These are phyloP conservation scores for Falco naumanni DNA, from an alignment of 2,797 vertebrate genomes.

Conservation along the genomic window DNA sequence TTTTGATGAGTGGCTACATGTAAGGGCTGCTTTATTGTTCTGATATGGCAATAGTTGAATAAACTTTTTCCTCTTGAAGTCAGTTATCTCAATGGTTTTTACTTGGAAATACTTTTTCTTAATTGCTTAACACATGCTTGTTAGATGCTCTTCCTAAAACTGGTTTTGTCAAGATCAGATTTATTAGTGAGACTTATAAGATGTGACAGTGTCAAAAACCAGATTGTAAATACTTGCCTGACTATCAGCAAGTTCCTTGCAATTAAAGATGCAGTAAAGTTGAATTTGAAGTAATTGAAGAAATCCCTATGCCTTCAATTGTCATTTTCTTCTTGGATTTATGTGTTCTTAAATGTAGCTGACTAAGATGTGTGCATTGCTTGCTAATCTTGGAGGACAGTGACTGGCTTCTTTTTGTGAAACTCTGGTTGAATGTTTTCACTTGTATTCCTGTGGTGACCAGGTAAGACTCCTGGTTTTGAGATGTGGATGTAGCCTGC, in stretches of 20 bases:
- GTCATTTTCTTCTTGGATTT: background rate
- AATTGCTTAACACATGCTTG: background rate
- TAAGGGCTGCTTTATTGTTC: conserved; percentile 79
- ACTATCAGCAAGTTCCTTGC: background rate
- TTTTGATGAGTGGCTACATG: conserved; percentile 65
- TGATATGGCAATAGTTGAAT: conserved; percentile 76
- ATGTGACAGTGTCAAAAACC: background rate
- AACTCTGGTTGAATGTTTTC: background rate
- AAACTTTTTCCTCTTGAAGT: conserved; percentile 74
- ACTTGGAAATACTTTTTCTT: conserved; percentile 61
- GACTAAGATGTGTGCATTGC: accelerated
- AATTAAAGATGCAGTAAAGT: background rate
- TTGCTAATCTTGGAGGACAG: background rate
- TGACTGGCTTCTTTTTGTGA: background rate
- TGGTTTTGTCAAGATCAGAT: background rate
- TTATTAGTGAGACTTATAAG: background rate
- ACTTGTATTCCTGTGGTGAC: background rate
- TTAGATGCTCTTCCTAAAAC: background rate
- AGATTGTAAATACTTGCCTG: background rate
- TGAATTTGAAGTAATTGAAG: background rate
- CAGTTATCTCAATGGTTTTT: conserved; percentile 75
- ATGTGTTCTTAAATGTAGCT: background rate
- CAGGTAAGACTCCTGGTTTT: background rate
- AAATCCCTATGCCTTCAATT: background rate
- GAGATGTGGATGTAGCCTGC: background rate